Conservation (phyloP, 1,140 invertebrate genomes). For the Zaprionus tsacasi region DNA sequence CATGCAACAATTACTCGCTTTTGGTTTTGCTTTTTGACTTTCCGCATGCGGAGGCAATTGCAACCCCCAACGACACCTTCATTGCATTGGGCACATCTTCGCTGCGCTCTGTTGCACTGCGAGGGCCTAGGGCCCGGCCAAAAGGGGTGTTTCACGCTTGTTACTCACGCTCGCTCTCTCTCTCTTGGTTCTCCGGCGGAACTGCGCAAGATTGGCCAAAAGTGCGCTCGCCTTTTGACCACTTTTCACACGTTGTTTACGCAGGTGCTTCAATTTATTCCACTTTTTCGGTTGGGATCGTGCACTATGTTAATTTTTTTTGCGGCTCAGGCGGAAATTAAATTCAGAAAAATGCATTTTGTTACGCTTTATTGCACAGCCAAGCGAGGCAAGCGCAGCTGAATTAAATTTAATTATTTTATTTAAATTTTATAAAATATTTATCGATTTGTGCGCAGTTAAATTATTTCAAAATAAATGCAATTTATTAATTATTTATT, state of each 20-base stretch:
- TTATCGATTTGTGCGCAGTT: background rate
- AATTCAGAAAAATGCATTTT: slow-evolving; percentile 19
- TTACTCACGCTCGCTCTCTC: slow-evolving; percentile 29
- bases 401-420: background rate
- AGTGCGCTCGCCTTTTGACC: slow-evolving; percentile 45
- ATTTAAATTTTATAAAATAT: background rate
- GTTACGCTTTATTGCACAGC: slow-evolving; percentile 51
- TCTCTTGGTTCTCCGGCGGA: slow-evolving; percentile 45
- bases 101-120: slow-evolving; percentile 54
- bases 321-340: slow-evolving; percentile 58
- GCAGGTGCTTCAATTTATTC: slow-evolving; percentile 60
- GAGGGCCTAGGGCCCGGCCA: slow-evolving; percentile 16
- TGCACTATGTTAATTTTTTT: slow-evolving; percentile 61
- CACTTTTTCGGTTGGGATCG: slow-evolving; percentile 6
- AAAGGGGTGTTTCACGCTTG: slow-evolving; percentile 62
- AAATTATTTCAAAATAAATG: too few species aligned
- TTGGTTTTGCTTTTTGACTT: slow-evolving; percentile 39
- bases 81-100: slow-evolving; percentile 15
- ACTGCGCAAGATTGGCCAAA: slow-evolving; percentile 69
- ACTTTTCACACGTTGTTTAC: slow-evolving; percentile 67
- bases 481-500: too few species aligned
- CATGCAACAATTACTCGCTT: slow-evolving; percentile 72
- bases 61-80: slow-evolving; percentile 67
- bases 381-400: background rate
- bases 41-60: slow-evolving; percentile 23